phyloP scores from a whole-genome alignment of 2,888 invertebrate genomes.

The Timandra comae region DNA sequence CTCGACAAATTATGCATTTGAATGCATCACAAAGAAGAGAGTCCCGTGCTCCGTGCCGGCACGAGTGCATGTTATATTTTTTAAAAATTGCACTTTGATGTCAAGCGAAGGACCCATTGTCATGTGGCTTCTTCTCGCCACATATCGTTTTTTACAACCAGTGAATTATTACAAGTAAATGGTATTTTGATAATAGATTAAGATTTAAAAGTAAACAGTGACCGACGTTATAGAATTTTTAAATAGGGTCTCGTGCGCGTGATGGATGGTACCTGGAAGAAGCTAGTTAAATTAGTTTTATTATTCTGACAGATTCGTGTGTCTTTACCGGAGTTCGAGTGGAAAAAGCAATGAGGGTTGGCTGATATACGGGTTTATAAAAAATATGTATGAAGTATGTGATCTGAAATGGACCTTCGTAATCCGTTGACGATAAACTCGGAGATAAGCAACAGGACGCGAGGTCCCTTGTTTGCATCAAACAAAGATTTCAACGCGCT shows the following conservation, averaged over 20 bases:
- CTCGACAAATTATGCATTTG: slow-evolving; percentile 73
- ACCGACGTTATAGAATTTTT: neutral
- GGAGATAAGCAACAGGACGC: slow-evolving; percentile 60
- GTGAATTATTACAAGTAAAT: slow-evolving; percentile 14
- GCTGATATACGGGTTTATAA: no score
- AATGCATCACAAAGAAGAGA: slow-evolving; percentile 62
- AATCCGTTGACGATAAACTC: slow-evolving; percentile 48
- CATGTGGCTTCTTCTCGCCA: slow-evolving; percentile 44
- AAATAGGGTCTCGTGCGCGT: no score
- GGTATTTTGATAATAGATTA: slow-evolving; percentile 1
- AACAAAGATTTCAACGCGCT: slow-evolving; percentile 63
- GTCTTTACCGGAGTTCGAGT: no score
- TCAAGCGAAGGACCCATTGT: slow-evolving; percentile 51
- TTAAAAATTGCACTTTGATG: slow-evolving; percentile 55
- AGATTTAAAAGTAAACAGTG: neutral
- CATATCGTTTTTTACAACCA: slow-evolving; percentile 32
- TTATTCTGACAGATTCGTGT: no score
- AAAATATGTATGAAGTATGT: no score
- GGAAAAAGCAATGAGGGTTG: no score
- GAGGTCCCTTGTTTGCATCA: slow-evolving; percentile 67
- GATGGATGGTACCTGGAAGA: no score
- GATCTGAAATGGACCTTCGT: slow-evolving; percentile 32
- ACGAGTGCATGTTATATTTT: slow-evolving; percentile 52
- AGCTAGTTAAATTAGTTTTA: no score
- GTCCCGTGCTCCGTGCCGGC: slow-evolving; percentile 42